These are phyloP conservation scores for Pelodiscus sinensis DNA, from an alignment of 2,113 vertebrate species.

Conservation along the genomic window DNA sequence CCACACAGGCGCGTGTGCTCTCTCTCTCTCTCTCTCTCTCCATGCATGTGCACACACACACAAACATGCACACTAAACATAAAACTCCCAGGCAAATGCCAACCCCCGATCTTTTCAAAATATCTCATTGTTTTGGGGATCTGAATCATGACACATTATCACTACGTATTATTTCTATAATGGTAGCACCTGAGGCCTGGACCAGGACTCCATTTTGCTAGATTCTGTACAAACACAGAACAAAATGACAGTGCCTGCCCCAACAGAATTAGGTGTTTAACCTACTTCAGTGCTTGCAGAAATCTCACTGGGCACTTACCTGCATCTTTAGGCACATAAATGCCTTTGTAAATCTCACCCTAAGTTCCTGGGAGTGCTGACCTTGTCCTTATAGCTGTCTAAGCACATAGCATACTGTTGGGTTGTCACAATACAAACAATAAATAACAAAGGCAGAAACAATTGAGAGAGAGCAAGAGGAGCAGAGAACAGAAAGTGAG, in stretches of 20 bases:
- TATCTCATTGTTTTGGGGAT: neutral
- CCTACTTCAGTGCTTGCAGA: neutral
- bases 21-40: neutral
- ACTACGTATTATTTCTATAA: neutral
- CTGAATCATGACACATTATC: neutral
- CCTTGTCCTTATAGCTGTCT: constrained; percentile 25
- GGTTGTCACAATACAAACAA: neutral
- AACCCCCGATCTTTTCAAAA: neutral
- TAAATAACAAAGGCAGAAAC: neutral
- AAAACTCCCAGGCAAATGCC: too few species aligned
- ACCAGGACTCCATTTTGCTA: neutral
- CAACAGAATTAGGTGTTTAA: neutral
- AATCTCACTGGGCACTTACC: neutral
- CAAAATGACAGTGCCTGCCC: neutral
- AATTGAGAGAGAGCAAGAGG: constrained; percentile 26
- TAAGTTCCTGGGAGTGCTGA: neutral
- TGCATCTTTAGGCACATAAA: neutral
- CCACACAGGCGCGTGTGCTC: too few species aligned
- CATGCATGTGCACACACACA: neutral
- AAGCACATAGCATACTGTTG: neutral
- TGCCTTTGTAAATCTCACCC: neutral
- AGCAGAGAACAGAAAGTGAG: constrained; percentile 7
- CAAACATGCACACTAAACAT: neutral
- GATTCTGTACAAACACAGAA: neutral
- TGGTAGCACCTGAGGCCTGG: neutral